Evolutionary conservation across 2,113 vertebrate species (phyloP).

Genomic region (Podilymbus podiceps): DNA sequence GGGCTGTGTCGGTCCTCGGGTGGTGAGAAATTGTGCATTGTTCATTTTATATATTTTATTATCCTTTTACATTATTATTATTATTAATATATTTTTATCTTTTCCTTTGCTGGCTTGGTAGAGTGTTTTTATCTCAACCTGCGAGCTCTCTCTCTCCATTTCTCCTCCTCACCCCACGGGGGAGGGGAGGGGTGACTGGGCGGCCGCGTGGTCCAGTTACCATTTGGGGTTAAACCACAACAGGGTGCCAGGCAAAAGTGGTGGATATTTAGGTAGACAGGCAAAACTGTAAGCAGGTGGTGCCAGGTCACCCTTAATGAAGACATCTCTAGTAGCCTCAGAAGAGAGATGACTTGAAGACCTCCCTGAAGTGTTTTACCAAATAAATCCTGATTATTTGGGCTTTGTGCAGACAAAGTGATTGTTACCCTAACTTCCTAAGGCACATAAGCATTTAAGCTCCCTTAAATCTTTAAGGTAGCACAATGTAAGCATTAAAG

Average conservation of each 20-base stretch:
- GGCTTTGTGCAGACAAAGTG: constrained; percentile 41
- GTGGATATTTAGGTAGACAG: neutral
- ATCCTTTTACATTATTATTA: too few species aligned
- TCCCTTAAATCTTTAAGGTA: constrained; percentile 57
- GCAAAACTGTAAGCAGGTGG: neutral
- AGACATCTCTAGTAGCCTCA: neutral
- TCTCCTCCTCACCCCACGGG: too few species aligned
- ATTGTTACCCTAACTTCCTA: constrained; percentile 58
- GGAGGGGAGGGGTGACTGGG: too few species aligned
- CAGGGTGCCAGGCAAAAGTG: neutral
- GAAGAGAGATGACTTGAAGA: neutral
- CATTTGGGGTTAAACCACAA: too few species aligned
- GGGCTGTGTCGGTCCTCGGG: too few species aligned
- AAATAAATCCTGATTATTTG: constrained; percentile 42
- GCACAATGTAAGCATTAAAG: constrained; percentile 50
- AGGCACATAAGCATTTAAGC: constrained; percentile 56
- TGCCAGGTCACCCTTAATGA: neutral
- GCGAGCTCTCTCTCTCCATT: too few species aligned
- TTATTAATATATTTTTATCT: too few species aligned
- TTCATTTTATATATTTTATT: too few species aligned
- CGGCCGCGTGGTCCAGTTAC: too few species aligned
- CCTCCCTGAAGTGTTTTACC: neutral
- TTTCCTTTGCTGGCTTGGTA: too few species aligned
- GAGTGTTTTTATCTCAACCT: too few species aligned
- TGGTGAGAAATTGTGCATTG: too few species aligned